Base-by-base conservation (phyloP, 30 jellyfish, hydroid and myxozoan species). In the Catostylus mosaicus region DNA sequence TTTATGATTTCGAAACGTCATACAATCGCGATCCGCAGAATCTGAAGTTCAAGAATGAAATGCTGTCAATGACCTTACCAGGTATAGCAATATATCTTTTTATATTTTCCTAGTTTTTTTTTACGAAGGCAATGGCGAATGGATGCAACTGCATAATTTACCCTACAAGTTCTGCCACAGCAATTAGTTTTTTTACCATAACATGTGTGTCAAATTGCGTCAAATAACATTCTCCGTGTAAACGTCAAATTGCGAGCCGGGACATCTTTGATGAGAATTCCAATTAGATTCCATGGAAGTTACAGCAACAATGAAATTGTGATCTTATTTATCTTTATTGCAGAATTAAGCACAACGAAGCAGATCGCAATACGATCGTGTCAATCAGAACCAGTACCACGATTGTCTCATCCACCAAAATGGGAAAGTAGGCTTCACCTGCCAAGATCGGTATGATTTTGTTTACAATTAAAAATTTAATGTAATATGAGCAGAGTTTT, bases 331-430 rank as follows among this genome's bases (percentile, higher is more conserved):
- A 40, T 40, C 14, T 11, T 62, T 29, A 7, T 69, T 30, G 18
- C 61, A 75, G 86, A 75, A 18, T 67, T 75, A 33, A 54, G 86
- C 40, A 75, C 86, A 1, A 75, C 86, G 19, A 52, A 75, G 36
- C 86, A 75, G 47, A 33, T 75, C 1, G 73, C 86, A 34, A 75
- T 75, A 30, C 67, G 86, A 31, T 38, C 86, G 33, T 75, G 86
- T 23, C 63, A 75, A 38, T 75, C 86, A 30, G 86, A 75, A 50
- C 86, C 86, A 18, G 29, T 75, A 36, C 75, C 61, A 30, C 61
- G 48, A 56, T 23, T 75, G 8, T 62, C 33, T 23, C 47, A 75
- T 22, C 86, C 77, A 30, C 64, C 86, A 22, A 75, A 75, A 18
- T 75, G 86, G 86, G 86, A 75, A 52, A 56, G 0, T 19, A 22